Conservation (phyloP, 2,113 vertebrate genomes). For the Oncorhynchus mykiss region DNA sequence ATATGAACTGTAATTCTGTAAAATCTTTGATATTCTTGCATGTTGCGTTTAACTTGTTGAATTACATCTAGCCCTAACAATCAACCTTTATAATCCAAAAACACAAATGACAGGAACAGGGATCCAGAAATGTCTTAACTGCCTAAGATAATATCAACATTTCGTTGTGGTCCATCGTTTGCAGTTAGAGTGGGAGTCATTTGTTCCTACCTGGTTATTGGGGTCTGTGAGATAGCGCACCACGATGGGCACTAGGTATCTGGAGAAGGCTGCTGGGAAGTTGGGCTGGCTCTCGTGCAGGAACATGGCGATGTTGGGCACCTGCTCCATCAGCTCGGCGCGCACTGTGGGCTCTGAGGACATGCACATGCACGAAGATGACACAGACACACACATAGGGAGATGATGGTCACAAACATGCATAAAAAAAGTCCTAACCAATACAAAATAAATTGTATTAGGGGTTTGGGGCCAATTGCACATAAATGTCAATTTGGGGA, state of each 20-base stretch:
- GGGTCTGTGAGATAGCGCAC: constrained; percentile 83
- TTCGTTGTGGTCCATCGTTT: too few species aligned
- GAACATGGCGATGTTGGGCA: constrained; percentile 86
- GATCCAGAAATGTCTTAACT: too few species aligned
- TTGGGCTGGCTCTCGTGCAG: constrained; percentile 84
- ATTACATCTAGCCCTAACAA: too few species aligned
- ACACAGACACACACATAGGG: not conserved
- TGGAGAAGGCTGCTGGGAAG: constrained; percentile 83
- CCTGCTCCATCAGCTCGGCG: constrained; percentile 89
- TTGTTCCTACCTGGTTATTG: constrained; percentile 82
- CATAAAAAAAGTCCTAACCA: not conserved
- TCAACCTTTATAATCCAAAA: not conserved
- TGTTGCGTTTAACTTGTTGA: too few species aligned
- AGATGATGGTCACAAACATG: not conserved
- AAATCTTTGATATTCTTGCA: too few species aligned
- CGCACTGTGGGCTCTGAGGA: constrained; percentile 84
- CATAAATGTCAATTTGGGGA: not conserved
- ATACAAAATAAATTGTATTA: not conserved
- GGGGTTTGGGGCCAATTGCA: not conserved
- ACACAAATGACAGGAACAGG: not conserved
- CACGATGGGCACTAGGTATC: constrained; percentile 84
- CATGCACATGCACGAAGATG: constrained; percentile 17
- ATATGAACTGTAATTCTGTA: too few species aligned
- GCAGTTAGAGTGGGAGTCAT: too few species aligned
- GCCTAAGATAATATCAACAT: too few species aligned